phyloP scores from a whole-genome alignment of 2,113 vertebrate species.

The Thamnophis sirtalis region DNA sequence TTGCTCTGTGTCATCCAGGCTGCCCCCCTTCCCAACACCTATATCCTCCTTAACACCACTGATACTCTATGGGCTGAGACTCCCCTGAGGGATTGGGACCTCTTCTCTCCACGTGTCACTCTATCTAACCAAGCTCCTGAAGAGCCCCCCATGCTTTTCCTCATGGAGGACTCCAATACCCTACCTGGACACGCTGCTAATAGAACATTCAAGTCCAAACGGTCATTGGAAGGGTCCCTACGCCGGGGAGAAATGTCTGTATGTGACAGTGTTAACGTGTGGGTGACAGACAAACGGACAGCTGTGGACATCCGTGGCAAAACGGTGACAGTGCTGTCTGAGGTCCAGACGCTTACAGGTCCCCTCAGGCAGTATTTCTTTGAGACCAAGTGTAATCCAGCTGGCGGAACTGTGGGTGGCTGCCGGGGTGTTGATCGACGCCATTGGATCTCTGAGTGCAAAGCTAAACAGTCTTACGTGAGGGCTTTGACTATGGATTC shows the following conservation, averaged over 20 bases:
- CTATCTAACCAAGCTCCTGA: conserved; percentile 55
- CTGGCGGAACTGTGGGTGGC: conserved; percentile 62
- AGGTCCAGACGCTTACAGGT: conserved; percentile 80
- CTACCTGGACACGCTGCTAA: conserved; percentile 47
- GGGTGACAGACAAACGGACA: conserved; percentile 77
- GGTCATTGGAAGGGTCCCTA: conserved; percentile 50
- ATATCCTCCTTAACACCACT: conserved; percentile 3
- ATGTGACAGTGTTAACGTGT: conserved; percentile 78
- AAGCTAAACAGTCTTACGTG: conserved; percentile 82
- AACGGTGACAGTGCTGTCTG: conserved; percentile 78
- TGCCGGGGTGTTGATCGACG: conserved; percentile 84
- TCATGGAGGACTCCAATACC: conserved; percentile 37
- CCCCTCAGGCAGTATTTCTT: conserved; percentile 87
- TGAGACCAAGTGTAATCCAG: conserved; percentile 79
- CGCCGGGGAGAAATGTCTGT: conserved; percentile 77
- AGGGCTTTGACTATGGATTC: conserved; percentile 77
- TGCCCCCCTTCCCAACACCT: conserved; percentile 48
- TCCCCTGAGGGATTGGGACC: conserved; percentile 61
- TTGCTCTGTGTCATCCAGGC: conserved; percentile 39
- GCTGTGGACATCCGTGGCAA: conserved; percentile 74
- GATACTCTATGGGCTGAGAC: conserved; percentile 27
- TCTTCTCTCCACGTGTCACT: conserved; percentile 64
- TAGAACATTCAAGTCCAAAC: conserved; percentile 56
- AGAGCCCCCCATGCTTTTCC: conserved; percentile 63
- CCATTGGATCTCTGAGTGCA: conserved; percentile 85